phyloP scores from a whole-genome alignment of 2,797 vertebrate genomes.

The Falco berigora region DNA sequence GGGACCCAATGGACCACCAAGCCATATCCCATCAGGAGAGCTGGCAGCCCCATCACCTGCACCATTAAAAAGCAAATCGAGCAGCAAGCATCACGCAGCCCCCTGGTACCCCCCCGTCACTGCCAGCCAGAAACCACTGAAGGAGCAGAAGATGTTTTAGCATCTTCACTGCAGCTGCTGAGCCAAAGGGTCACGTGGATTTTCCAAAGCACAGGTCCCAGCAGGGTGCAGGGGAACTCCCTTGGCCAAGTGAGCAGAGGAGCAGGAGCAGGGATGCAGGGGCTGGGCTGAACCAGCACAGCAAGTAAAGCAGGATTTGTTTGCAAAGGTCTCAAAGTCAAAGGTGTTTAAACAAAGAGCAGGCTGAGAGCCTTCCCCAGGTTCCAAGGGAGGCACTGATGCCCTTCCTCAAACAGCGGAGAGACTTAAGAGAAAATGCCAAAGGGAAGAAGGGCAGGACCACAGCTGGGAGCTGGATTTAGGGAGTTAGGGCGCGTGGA shows the following conservation, averaged over 20 bases:
- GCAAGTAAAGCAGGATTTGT: neutral
- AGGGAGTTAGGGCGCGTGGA: neutral
- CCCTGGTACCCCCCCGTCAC: accelerated
- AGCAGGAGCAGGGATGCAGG: neutral
- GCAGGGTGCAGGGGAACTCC: neutral
- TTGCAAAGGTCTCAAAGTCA: neutral
- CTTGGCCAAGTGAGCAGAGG: accelerated
- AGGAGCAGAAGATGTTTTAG: neutral
- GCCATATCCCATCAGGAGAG: neutral
- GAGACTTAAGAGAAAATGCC: neutral
- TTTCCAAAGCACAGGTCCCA: neutral
- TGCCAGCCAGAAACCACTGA: neutral
- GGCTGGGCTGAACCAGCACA: neutral
- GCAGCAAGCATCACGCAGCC: neutral
- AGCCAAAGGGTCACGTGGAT: neutral
- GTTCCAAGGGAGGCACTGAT: neutral
- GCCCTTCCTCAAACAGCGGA: neutral
- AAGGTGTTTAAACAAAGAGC: neutral
- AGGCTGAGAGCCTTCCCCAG: neutral
- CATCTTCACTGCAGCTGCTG: neutral
- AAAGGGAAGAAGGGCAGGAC: neutral
- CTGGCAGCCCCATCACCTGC: neutral
- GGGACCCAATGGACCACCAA: neutral
- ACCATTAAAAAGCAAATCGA: neutral
- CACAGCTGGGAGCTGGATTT: neutral